Conservation (phyloP, 2,797 vertebrate genomes). For the Numenius phaeopus region DNA sequence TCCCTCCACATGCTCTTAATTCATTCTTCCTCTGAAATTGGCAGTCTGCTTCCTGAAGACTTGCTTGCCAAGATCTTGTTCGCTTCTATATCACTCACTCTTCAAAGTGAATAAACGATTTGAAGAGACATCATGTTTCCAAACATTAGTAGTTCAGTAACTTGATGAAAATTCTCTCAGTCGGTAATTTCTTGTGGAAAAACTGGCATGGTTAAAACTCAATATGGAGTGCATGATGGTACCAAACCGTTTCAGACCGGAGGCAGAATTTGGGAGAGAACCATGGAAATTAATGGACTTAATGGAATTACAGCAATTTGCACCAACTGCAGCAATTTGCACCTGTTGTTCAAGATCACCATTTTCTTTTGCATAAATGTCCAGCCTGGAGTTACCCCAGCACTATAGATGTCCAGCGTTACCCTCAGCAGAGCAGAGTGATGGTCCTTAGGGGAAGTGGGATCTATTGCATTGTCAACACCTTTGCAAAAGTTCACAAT, state of each 20-base stretch:
- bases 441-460: background rate
- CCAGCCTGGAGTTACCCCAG: background rate
- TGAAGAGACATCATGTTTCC: slow-evolving; percentile 18
- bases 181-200: background rate
- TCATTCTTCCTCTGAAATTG: slow-evolving; percentile 40
- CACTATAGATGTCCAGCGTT: too few species aligned
- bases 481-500: background rate
- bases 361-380: background rate
- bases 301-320: background rate
- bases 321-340: background rate
- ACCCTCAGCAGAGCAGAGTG: background rate
- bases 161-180: background rate
- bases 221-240: background rate
- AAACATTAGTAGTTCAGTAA: background rate
- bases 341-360: background rate
- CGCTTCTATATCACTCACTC: background rate
- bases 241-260: background rate
- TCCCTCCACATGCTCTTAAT: slow-evolving; percentile 1
- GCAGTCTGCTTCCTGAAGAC: slow-evolving; percentile 11
- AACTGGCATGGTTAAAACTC: background rate
- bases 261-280: background rate
- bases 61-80: slow-evolving; percentile 33
- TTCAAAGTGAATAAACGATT: slow-evolving; percentile 17
- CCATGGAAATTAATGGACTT: background rate
- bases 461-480: background rate